Evolutionary conservation across 2,113 vertebrate species (phyloP), one percentile per base, ranked within the genome.

Genomic region (Colinus virginianus): DNA sequence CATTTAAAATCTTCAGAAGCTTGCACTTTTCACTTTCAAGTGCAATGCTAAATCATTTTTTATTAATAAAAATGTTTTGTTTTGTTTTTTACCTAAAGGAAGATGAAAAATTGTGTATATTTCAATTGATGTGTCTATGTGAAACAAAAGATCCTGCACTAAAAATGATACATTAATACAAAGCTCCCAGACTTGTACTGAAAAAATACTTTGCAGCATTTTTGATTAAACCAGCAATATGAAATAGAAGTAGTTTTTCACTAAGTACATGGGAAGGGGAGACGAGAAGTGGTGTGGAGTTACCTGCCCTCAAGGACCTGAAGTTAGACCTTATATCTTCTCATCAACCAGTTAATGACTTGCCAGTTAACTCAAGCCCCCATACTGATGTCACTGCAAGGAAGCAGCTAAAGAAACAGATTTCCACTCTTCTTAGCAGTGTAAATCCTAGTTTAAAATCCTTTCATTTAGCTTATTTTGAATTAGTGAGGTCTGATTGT

Each of bases 381-480:
- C 66, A 66, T 43, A 82, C 74, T 34, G 80, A 87, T 92, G 45
- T 70, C 84, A 83, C 38, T 88, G 68, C 34, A 48, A 72, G 36
- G 42, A 76, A 79, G 23, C 7, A 92, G 70, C 18, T 1, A 15
- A 78, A 82, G 13, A 84, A 68, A 55, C 26, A 22, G 51, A 83
- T 17, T 78, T 32, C 9, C 16, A 32, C 49, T 85, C 8, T 61
- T 42, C 16, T 58, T 66, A 80, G 49, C 76, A 88, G 69, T 59
- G 15, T 23, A 68, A 40, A 93, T 70, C 55, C 84, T 87, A 43
- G 6, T 7, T 81, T 86, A 71, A 76, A 84, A 88, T 30, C 30
- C 12, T 46, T 87, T 53, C 64, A 82, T 49, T 96, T 75, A 94
- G 70, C 15, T 40, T 53, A 67, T 8, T 78, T 81, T 91, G 72